Percentiles rank a stretch among this genome's conserved stretches.
Evolutionary conservation across 1,140 invertebrate genomes (phyloP).

Genomic region (Polypedilum vanderplanki): DNA sequence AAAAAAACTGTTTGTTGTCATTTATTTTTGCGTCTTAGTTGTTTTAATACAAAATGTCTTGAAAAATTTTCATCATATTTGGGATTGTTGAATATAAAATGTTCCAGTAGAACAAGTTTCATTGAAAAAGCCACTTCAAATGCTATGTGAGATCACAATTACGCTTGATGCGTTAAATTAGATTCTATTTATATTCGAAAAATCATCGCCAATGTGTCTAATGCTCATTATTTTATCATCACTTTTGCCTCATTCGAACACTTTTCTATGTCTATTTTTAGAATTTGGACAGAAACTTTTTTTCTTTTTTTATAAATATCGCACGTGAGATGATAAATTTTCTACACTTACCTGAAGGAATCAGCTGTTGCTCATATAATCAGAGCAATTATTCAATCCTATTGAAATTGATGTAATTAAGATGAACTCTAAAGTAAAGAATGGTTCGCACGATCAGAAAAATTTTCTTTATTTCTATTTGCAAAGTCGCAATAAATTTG

Average conservation of each 20-base stretch:
- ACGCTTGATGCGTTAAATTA: conserved; percentile 17
- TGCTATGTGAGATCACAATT: neutral
- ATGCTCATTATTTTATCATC: conserved; percentile 19
- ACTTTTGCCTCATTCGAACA: neutral
- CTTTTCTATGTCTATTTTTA: neutral
- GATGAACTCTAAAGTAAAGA: no score
- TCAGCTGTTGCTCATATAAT: no score
- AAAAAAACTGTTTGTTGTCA: neutral
- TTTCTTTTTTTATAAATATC: neutral
- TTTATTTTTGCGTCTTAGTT: conserved; percentile 1
- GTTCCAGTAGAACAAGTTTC: no score
- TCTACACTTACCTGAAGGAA: no score
- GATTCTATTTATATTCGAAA: conserved; percentile 5
- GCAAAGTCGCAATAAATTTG: no score
- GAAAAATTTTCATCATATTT: neutral
- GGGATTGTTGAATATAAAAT: neutral
- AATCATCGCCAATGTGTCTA: conserved; percentile 16
- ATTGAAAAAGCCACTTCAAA: neutral
- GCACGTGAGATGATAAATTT: neutral
- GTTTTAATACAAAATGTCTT: neutral
- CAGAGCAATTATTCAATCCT: no score
- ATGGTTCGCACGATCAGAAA: no score
- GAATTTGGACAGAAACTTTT: neutral
- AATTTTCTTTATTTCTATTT: no score
- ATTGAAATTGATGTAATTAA: no score